Percentiles rank a stretch among this genome's conserved stretches.
Evolutionary conservation across 1,140 invertebrate species (phyloP).

Genomic region (Dreissena rostriformis): DNA sequence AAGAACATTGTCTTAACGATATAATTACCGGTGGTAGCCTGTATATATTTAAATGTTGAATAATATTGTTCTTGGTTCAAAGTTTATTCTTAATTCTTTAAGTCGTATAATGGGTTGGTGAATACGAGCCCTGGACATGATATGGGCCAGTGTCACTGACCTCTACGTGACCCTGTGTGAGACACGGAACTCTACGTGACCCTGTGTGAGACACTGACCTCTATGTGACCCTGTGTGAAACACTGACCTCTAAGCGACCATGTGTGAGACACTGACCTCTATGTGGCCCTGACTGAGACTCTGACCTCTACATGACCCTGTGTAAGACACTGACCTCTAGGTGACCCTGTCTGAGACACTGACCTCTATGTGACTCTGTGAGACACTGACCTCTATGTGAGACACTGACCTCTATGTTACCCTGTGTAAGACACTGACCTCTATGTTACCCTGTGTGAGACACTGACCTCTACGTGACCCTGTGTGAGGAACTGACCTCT

Average conservation of each 20-base stretch:
- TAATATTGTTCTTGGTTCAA: no score
- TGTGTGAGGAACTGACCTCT: slow-evolving; percentile 79
- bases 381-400: no score
- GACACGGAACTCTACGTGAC: slow-evolving; percentile 78
- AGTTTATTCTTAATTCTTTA: no score
- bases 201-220: slow-evolving; percentile 80
- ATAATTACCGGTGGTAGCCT: no score
- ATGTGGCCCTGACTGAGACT: slow-evolving; percentile 78
- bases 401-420: slow-evolving; percentile 78
- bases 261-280: slow-evolving; percentile 79
- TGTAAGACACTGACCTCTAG: slow-evolving; percentile 78
- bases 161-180: slow-evolving; percentile 78
- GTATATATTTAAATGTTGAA: no score
- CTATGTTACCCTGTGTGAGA: slow-evolving; percentile 77
- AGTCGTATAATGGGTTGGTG: no score
- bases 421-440: slow-evolving; percentile 80
- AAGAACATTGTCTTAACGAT: no score
- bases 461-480: slow-evolving; percentile 78
- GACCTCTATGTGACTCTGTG: slow-evolving; percentile 79
- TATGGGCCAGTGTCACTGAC: slow-evolving; percentile 51
- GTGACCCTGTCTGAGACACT: slow-evolving; percentile 78
- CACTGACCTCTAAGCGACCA: slow-evolving; percentile 78
- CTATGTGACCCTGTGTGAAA: slow-evolving; percentile 77
- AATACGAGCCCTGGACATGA: no score
- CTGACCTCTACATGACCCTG: slow-evolving; percentile 79